A percentile compares a stretch with the other conserved stretches of the same genome.
Conservation (phyloP, 2,797 vertebrate genomes). For the Sebastes steindachneri region DNA sequence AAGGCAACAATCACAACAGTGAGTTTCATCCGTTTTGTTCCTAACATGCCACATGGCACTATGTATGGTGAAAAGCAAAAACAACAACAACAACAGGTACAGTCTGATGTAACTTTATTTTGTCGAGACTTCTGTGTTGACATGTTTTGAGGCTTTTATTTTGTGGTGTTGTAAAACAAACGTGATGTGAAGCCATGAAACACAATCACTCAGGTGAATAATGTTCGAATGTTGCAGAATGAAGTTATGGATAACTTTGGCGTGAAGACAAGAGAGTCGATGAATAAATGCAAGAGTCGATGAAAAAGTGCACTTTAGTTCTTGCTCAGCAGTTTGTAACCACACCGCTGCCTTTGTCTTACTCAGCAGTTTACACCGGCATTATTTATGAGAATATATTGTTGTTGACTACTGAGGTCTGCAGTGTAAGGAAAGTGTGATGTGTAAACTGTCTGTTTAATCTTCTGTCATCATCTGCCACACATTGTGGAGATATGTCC, state of each 20-base stretch:
- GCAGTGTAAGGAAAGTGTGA: slow-evolving; percentile 14
- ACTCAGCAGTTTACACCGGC: slow-evolving; percentile 58
- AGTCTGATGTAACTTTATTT: background rate
- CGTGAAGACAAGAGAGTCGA: background rate
- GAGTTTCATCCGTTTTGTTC: slow-evolving; percentile 17
- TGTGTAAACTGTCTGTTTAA: slow-evolving; percentile 29
- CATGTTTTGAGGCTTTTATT: background rate
- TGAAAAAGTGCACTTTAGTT: slow-evolving; percentile 33
- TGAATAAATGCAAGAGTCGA: slow-evolving; percentile 28
- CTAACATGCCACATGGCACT: background rate
- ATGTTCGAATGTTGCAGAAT: background rate
- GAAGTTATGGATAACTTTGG: background rate
- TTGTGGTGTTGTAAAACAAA: background rate
- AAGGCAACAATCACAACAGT: slow-evolving; percentile 82
- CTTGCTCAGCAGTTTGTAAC: slow-evolving; percentile 65
- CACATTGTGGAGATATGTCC: background rate
- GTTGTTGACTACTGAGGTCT: slow-evolving; percentile 25
- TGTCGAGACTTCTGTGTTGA: background rate
- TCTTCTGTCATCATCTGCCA: slow-evolving; percentile 12
- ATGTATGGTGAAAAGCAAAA: background rate
- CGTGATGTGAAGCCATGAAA: background rate
- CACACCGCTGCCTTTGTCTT: slow-evolving; percentile 22
- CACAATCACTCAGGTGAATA: background rate
- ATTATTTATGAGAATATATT: slow-evolving; percentile 57
- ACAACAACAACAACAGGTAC: background rate